Conservation (phyloP, 2,888 invertebrate genomes). For the Rambutsinella grinnellia region DNA sequence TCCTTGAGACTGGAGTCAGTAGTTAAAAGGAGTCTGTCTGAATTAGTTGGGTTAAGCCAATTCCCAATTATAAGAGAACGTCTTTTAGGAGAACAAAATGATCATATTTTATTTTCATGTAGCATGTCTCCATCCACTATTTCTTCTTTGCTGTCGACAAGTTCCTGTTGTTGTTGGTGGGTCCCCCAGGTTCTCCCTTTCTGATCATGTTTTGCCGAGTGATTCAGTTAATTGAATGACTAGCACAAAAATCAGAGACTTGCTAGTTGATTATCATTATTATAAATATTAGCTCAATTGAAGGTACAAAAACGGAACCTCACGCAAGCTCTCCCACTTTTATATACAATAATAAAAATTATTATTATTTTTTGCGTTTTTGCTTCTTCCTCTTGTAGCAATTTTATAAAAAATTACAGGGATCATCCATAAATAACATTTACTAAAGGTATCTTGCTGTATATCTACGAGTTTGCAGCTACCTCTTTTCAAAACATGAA, state of each 20-base stretch:
- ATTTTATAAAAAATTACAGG: not conserved
- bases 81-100: too few relatives aligned
- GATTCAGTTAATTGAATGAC: conserved; percentile 36
- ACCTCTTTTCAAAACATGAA: not conserved
- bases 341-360: not conserved
- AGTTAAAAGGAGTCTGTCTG: not conserved
- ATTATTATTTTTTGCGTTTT: not conserved
- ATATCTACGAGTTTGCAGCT: not conserved
- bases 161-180: conserved; percentile 4
- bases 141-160: conserved; percentile 39
- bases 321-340: conserved; percentile 14
- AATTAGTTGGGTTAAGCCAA: not conserved
- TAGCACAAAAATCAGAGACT: conserved; percentile 11
- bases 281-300: conserved; percentile 37
- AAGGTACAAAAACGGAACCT: conserved; percentile 12
- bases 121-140: conserved; percentile 17
- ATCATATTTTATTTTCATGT: not conserved
- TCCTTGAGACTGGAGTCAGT: conserved; percentile 21
- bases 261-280: conserved; percentile 29
- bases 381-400: too few relatives aligned
- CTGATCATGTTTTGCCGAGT: not conserved
- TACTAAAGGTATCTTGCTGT: not conserved
- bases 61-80: not conserved
- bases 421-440: not conserved
- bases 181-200: not conserved